phyloP scores from a whole-genome alignment of 2,113 vertebrate species.

The Megaleporinus macrocephalus region DNA sequence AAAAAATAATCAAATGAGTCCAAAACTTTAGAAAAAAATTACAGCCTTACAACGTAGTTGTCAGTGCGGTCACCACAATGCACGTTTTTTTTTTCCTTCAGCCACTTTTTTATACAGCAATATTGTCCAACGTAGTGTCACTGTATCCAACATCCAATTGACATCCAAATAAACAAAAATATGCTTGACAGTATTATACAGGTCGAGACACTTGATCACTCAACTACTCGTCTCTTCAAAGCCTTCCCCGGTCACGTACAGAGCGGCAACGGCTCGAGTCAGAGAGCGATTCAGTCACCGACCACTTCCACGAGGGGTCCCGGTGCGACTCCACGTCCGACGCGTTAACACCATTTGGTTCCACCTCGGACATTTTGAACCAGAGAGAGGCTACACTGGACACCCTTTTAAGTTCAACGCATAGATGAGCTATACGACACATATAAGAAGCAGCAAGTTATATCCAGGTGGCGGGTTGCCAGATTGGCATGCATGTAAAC shows the following conservation, averaged over 20 bases:
- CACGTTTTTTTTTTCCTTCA: conserved; percentile 72
- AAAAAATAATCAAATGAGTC: conserved; percentile 70
- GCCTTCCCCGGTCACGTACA: background rate
- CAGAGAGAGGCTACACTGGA: conserved; percentile 30
- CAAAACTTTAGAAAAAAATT: conserved; percentile 74
- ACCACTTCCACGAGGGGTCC: conserved; percentile 15
- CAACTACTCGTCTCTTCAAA: conserved; percentile 37
- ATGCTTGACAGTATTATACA: conserved; percentile 66
- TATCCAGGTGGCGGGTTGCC: conserved; percentile 59
- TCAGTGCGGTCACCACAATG: conserved; percentile 78
- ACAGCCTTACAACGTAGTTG: conserved; percentile 70
- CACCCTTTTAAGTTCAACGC: conserved; percentile 34
- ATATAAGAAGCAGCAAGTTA: conserved; percentile 38
- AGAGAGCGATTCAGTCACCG: conserved; percentile 23
- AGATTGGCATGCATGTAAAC: conserved; percentile 63
- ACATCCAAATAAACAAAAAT: conserved; percentile 60
- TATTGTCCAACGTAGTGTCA: conserved; percentile 61
- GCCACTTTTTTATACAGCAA: conserved; percentile 58
- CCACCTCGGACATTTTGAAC: conserved; percentile 8
- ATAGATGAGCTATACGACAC: conserved; percentile 39
- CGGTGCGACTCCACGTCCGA: conserved; percentile 23
- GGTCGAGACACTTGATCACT: conserved; percentile 65
- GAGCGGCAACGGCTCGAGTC: background rate
- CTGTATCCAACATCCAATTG: conserved; percentile 61
- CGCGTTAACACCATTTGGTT: conserved; percentile 32